Percentiles rank a stretch among this genome's conserved stretches.
These are phyloP conservation scores for Myxocyprinus asiaticus DNA, from an alignment of 2,113 vertebrate genomes.

Conservation along the genomic window DNA sequence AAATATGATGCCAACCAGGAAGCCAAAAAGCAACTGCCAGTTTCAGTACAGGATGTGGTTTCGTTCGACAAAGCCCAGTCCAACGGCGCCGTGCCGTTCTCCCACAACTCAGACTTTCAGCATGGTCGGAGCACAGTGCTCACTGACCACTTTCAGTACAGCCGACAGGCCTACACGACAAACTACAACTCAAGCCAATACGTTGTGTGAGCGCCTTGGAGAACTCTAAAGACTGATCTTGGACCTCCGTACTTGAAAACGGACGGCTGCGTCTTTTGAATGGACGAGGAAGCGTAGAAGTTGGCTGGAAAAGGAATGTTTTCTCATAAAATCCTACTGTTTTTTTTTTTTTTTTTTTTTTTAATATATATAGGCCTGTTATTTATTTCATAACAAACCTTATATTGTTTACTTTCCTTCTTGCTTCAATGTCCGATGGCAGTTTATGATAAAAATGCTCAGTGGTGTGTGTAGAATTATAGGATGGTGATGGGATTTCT, in stretches of 20 bases:
- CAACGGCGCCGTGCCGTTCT: slow-evolving; percentile 80
- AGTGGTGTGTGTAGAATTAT: neutral
- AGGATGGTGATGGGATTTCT: neutral
- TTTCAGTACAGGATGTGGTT: slow-evolving; percentile 78
- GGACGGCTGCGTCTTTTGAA: neutral
- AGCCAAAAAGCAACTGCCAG: slow-evolving; percentile 85
- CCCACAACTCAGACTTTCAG: slow-evolving; percentile 78
- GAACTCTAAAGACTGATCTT: slow-evolving; percentile 9
- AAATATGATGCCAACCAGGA: slow-evolving; percentile 87
- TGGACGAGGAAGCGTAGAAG: neutral
- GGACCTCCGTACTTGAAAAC: neutral
- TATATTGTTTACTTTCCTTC: neutral
- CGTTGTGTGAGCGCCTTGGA: slow-evolving; percentile 78
- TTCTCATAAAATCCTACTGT: slow-evolving; percentile 18
- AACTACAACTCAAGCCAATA: slow-evolving; percentile 80
- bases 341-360: neutral
- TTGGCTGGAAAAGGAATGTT: slow-evolving; percentile 16
- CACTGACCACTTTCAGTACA: slow-evolving; percentile 90
- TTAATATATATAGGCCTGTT: neutral
- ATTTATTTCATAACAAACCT: slow-evolving; percentile 5
- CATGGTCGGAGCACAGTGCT: slow-evolving; percentile 78
- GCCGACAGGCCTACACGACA: slow-evolving; percentile 78
- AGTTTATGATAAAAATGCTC: neutral
- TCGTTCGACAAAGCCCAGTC: slow-evolving; percentile 80
- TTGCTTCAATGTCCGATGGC: neutral